phyloP scores from a whole-genome alignment of 2,888 invertebrate species.

The Bellardia bayeri region DNA sequence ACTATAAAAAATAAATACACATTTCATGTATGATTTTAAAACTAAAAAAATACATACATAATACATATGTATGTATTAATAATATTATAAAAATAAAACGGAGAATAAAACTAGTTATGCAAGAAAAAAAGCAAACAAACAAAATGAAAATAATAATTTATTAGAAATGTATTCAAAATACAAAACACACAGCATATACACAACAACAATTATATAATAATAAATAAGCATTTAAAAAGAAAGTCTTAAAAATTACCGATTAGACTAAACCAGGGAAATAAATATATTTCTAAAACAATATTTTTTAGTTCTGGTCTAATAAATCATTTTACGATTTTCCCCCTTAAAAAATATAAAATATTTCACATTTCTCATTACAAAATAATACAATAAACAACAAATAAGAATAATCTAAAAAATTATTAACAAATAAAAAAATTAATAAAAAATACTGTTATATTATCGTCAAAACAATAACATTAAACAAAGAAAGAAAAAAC shows the following conservation, averaged over 20 bases:
- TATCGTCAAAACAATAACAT: conserved; percentile 67
- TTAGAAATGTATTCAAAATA: conserved; percentile 68
- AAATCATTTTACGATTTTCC: conserved; percentile 45
- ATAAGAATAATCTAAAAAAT: conserved; percentile 50
- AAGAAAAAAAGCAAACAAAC: background rate
- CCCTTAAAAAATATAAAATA: conserved; percentile 12
- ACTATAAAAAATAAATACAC: conserved; percentile 25
- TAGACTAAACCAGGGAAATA: background rate
- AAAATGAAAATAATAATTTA: conserved; percentile 49
- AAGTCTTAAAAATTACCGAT: conserved; percentile 56
- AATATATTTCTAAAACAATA: background rate
- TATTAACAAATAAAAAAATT: conserved; percentile 29
- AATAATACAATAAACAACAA: conserved; percentile 34
- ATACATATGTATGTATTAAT: conserved; percentile 35
- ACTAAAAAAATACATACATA: conserved; percentile 29
- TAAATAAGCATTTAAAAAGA: conserved; percentile 61
- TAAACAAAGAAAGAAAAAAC: conserved; percentile 49
- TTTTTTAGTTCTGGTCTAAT: background rate
- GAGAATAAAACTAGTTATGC: conserved; percentile 52
- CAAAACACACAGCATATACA: conserved; percentile 37
- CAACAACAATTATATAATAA: conserved; percentile 2
- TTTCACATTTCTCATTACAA: conserved; percentile 51
- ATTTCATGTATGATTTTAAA: conserved; percentile 63
- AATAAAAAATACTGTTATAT: conserved; percentile 67
- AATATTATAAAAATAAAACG: conserved; percentile 20